Evolutionary conservation across 2,113 vertebrate species (phyloP), one percentile per base, ranked within the genome.

Genomic region (Tympanuchus pallidicinctus): DNA sequence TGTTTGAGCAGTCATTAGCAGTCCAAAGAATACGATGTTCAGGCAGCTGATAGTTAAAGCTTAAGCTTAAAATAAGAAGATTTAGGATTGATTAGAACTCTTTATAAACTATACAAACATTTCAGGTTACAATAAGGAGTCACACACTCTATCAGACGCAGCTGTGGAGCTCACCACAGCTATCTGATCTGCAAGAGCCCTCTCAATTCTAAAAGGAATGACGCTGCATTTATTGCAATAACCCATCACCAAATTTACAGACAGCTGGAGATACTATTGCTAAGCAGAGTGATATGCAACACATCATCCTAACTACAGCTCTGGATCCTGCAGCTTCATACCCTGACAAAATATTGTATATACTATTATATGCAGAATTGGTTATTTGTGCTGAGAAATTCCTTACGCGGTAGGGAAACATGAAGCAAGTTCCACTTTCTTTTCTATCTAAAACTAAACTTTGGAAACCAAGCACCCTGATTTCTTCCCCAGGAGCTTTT

Each of bases 61-160:
- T 69, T 72, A 48, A 86, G 47, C 57, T 74, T 92, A 81, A 89
- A 78, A 78, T 75, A 42, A 80, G 71, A 69, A 42, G 47, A 36
- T 43, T 88, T 56, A 78, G 69, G 47, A n/a, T 38, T 42, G 79
- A 38, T 50, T 80, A 76, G 90, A 85, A 11, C 19, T 73, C 47
- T 47, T 82, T 43, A 30, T 61, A 61, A 64, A 17, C 24, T 13
- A 28, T 34, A 7, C 32, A 36, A 90, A 65, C 13, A 12, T 36
- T 91, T 78, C 8, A 20, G 65, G 34, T 84, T 25, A 27, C 60
- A n/a, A 0, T 17, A 66, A 47, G 27, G 34, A 60, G 45, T 47
- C 42, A 25, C 0, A 0, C 13, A 38, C 48, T 40, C 45, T 43
- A 0, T n/a, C 30, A 3, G 5, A 9, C 22, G 73, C 18, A 5